Evolutionary conservation across 1,140 invertebrate species (phyloP), one percentile per base, ranked within the genome.

Genomic region (Dendroctonus ponderosae): DNA sequence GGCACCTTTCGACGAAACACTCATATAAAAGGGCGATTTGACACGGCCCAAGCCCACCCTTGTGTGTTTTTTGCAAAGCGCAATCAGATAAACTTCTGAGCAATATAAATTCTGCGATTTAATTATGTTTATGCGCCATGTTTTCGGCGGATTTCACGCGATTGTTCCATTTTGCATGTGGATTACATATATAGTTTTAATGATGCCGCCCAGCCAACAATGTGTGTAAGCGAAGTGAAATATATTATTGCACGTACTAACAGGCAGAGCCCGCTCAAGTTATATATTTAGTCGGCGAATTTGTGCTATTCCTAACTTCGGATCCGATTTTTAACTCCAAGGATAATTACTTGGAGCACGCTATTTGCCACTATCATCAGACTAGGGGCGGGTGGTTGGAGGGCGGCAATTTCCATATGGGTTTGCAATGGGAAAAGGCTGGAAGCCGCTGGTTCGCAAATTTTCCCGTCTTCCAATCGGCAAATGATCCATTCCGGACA

Each of bases 151-250:
- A 66, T 60, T 66, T 66, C 64, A 66, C 64, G 64, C 64, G 64
- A 66, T 66, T 60, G 64, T 66, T 60, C 56, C 64, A 66, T 66
- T 66, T 66, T 66, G 64, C 64, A 66, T 66, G 64, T 66, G 56
- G 53, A 65, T 39, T 54, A 59, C 56, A 40, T 66, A 59, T 66
- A 66, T 66, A 58, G 63, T 59, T 66, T 66, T 66, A 66, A 66
- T 66, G 63, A 66, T 66, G 50, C 63, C 56, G 56, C 53, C 44
- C 49, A 66, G 37, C 57, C 42, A 58, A 44, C 51, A 38, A 39
- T 56, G 43, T 59, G 48, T 40, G 11, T 60, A 49, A 41, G 51
- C 51, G 61, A 63, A 63, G 54, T 63, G 61, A 63, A 63, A 54
- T 63, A 63, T 53, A 63, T 43, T 41, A 26, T 26, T 26, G 26